Conservation (phyloP, 2,888 invertebrate species). For the Aleiodes alternator region DNA sequence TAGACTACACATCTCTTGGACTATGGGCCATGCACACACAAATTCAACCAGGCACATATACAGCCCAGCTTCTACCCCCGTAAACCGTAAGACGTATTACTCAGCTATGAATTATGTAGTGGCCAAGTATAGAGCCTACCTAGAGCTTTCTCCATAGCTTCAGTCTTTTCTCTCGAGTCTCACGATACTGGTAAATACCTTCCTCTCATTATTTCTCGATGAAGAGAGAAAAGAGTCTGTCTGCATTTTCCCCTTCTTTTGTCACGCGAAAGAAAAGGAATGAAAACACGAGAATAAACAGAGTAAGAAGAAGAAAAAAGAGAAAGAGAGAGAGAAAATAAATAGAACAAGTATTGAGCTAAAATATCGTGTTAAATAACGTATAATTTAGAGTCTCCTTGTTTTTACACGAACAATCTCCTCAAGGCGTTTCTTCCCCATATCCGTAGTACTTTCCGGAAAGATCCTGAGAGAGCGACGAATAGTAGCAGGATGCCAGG, state of each 20-base stretch:
- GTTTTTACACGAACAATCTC: slow-evolving; percentile 15
- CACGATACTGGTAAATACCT: slow-evolving; percentile 33
- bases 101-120: slow-evolving; percentile 71
- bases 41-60: slow-evolving; percentile 21
- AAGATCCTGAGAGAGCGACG: slow-evolving; percentile 49
- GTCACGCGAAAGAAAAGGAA: slow-evolving; percentile 54
- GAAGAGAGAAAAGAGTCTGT: neutral
- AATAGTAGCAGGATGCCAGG: slow-evolving; percentile 47
- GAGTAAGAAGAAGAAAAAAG: too few species aligned
- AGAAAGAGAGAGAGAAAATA: too few species aligned
- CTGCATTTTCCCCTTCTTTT: slow-evolving; percentile 44
- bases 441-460: slow-evolving; percentile 56
- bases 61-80: slow-evolving; percentile 16
- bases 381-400: neutral
- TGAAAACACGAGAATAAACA: too few species aligned
- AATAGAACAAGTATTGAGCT: neutral
- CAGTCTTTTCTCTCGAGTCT: slow-evolving; percentile 55
- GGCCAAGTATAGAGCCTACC: slow-evolving; percentile 19
- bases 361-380: slow-evolving; percentile 32
- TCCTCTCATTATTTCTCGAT: slow-evolving; percentile 1
- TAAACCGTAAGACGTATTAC: slow-evolving; percentile 70
- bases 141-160: slow-evolving; percentile 57
- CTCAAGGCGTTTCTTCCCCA: slow-evolving; percentile 60
- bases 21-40: slow-evolving; percentile 8
- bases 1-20: slow-evolving; percentile 44